A percentile compares a stretch with the other conserved stretches of the same genome.
These are phyloP conservation scores for Allenopithecus nigroviridis DNA, from an alignment of 2,797 vertebrate species.

Conservation along the genomic window DNA sequence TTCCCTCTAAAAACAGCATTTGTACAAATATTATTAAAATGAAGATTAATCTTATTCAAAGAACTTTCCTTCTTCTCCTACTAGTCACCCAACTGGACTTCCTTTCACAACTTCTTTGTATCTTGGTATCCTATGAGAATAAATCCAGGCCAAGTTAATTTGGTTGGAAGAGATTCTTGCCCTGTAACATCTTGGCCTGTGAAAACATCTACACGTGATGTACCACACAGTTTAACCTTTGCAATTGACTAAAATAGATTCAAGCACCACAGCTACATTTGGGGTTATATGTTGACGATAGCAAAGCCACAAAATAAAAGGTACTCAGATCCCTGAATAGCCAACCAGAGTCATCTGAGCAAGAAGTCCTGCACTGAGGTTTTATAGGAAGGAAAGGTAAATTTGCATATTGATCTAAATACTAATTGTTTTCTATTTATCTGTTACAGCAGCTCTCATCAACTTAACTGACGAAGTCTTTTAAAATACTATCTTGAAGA, in stretches of 20 bases:
- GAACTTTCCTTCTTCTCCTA: not conserved
- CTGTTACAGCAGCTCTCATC: not conserved
- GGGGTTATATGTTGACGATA: not conserved
- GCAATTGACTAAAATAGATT: not conserved
- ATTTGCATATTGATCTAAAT: not conserved
- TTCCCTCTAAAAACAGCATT: not conserved
- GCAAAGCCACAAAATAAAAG: not conserved
- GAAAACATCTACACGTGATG: not conserved
- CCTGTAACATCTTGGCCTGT: rapidly evolving
- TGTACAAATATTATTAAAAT: not conserved
- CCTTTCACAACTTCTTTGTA: not conserved
- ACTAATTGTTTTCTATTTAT: not conserved
- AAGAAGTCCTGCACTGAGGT: not conserved
- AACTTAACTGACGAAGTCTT: not conserved
- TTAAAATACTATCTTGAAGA: not conserved
- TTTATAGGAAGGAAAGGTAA: not conserved
- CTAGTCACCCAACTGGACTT: not conserved
- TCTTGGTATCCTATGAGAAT: not conserved
- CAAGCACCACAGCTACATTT: not conserved
- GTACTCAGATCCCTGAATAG: not conserved
- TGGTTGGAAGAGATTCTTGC: not conserved
- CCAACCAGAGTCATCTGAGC: not conserved
- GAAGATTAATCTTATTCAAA: not conserved
- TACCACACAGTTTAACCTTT: not conserved
- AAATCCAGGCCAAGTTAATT: not conserved